Percentiles rank a stretch among this genome's conserved stretches.
Evolutionary conservation across 2,888 invertebrate species (phyloP).

Genomic region (Archips xylosteana): DNA sequence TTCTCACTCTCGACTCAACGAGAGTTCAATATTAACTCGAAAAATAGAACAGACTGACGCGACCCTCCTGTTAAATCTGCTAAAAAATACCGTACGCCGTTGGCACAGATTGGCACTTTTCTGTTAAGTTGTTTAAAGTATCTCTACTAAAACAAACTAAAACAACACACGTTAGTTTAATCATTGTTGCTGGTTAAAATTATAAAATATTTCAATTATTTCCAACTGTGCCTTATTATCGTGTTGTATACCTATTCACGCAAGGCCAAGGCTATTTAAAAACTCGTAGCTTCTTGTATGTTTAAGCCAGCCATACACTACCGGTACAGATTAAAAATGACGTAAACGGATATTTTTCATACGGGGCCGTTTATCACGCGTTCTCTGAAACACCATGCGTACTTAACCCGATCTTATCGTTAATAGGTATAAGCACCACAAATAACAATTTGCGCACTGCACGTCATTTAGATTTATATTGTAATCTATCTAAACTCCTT

Average conservation of each 20-base stretch:
- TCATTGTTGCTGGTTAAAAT: neutral
- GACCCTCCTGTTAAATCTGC: neutral
- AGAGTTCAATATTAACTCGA: slow-evolving; percentile 39
- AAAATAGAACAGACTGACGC: slow-evolving; percentile 37
- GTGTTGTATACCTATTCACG: slow-evolving; percentile 51
- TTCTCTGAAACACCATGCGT: slow-evolving; percentile 30
- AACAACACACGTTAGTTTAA: neutral
- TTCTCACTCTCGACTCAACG: slow-evolving; percentile 33
- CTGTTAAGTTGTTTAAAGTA: neutral
- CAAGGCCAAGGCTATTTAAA: slow-evolving; percentile 71
- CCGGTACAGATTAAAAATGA: slow-evolving; percentile 43
- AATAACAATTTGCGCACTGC: slow-evolving; percentile 28
- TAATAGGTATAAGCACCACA: slow-evolving; percentile 24
- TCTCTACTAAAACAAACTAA: neutral
- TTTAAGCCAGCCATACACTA: slow-evolving; percentile 43
- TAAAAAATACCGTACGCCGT: slow-evolving; percentile 1
- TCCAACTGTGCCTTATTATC: slow-evolving; percentile 68
- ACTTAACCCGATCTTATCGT: slow-evolving; percentile 23
- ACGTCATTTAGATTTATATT: slow-evolving; percentile 13
- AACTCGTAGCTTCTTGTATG: slow-evolving; percentile 48
- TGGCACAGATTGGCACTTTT: neutral
- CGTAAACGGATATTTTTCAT: slow-evolving; percentile 45
- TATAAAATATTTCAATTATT: slow-evolving; percentile 42
- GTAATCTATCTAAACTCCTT: neutral
- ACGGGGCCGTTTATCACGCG: slow-evolving; percentile 32